Conservation (phyloP, 2,113 vertebrate species). For the Himantopus leucocephalus region DNA sequence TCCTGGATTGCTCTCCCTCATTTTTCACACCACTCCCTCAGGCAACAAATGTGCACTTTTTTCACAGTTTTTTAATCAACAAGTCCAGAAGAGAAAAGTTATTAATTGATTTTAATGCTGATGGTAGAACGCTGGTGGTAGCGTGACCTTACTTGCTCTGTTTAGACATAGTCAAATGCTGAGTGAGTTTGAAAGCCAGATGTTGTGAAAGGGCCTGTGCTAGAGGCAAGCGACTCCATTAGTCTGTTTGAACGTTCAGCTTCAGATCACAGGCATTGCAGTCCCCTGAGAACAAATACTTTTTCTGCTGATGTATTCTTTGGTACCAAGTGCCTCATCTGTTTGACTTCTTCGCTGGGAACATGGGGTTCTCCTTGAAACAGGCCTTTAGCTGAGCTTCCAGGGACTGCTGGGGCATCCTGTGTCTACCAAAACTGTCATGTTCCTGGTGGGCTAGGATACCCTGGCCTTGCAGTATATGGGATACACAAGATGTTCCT, state of each 20-base stretch:
- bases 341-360: neutral
- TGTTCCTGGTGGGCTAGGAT: neutral
- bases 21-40: neutral
- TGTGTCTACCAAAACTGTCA: neutral
- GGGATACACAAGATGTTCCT: neutral
- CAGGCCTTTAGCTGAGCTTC: neutral
- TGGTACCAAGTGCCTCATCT: neutral
- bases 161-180: neutral
- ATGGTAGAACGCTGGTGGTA: neutral
- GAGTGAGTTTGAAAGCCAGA: neutral
- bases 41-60: neutral
- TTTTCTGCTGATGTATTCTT: neutral
- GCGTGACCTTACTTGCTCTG: accelerated
- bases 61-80: neutral
- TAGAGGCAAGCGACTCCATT: neutral
- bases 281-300: neutral
- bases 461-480: neutral
- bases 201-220: neutral
- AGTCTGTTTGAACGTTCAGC: neutral
- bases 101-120: neutral
- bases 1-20: neutral
- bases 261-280: neutral
- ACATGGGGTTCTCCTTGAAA: neutral
- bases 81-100: neutral
- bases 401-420: neutral